Base-by-base conservation (phyloP, 1,140 invertebrate species). In the Helicoverpa armigera region DNA sequence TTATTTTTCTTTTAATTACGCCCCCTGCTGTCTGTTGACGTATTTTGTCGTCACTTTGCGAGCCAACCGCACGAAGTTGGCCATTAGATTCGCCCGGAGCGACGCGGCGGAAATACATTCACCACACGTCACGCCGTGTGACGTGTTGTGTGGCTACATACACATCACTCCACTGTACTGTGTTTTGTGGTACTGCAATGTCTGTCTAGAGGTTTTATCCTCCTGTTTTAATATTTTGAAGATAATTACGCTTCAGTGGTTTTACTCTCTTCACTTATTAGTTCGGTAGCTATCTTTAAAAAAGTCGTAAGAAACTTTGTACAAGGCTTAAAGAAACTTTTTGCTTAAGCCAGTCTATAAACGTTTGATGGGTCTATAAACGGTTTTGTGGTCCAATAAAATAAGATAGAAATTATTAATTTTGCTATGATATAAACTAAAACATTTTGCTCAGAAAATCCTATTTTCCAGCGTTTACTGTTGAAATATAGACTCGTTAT, bases 1-100 rank as follows among this genome's bases (percentile, higher is more conserved):
- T 92, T 93, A 94, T 94, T 92, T 94, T 94, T 94, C 93, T 94
- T 94, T 94, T 94, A 94, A 94, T 94, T 94, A 94, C 88, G 88
- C 81, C 88, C 80, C 89, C 89, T 81, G 88, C 87, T 86, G 85
- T 83, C 85, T 86, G 88, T 84, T 84, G 88, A 89, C 88, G 89
- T 85, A 85, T 88, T 92, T 87, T 82, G 88, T 84, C 78, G 73
- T 56, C 83, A 79, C 43, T 77, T 31, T 60, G 61, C 9, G 48
- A 80, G 69, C 14, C 48, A 23, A 65, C 60, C 29, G 75, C 61
- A 77, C 72, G 18, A 67, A 54, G 48, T 77, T 77, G 23, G 23
- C 61, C 75, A 77, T 77, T 77, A 67, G 61, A 65, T 67, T 35
- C 1, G 56, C 23, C 48, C 48, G 14, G 23, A n/a, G 29, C 54